These are phyloP conservation scores for Epinotia nisella DNA, from an alignment of 2,888 invertebrate species.

Conservation along the genomic window DNA sequence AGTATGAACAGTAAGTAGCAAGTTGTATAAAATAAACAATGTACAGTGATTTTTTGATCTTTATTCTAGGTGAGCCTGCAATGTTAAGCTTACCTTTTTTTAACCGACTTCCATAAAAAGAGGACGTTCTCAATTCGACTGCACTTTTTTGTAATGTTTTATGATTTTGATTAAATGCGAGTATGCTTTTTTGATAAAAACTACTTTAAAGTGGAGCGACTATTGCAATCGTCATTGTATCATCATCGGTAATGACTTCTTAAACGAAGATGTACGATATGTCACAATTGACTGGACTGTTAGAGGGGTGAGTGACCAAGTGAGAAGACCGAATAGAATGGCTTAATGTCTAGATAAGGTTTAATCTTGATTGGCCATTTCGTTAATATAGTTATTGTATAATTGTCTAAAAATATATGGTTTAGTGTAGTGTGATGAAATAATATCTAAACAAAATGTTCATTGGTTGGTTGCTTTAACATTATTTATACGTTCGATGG, in stretches of 20 bases:
- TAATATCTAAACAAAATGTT: not conserved
- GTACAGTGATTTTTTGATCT: too few species aligned
- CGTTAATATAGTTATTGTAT: not conserved
- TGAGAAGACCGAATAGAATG: not conserved
- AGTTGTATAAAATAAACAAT: too few species aligned
- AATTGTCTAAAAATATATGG: not conserved
- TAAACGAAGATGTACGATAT: conserved; percentile 26
- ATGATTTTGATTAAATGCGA: not conserved
- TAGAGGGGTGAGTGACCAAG: conserved; percentile 21
- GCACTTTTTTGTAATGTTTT: too few species aligned
- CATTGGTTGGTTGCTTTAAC: not conserved
- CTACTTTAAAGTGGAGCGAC: not conserved
- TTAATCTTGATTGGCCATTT: conserved; percentile 20
- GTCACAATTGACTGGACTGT: conserved; percentile 15
- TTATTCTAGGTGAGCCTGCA: too few species aligned
- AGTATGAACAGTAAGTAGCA: too few species aligned
- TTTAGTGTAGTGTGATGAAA: not conserved
- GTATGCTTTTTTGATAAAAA: not conserved
- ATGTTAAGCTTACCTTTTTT: too few species aligned
- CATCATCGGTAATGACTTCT: conserved; percentile 12
- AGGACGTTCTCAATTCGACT: too few species aligned
- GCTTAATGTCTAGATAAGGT: conserved; percentile 30
- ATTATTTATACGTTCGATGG: not conserved
- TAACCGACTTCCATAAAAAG: too few species aligned
- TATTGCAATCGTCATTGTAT: conserved; percentile 15